Percentiles rank a stretch among this genome's conserved stretches.
Conservation (phyloP, 2,797 vertebrate species). For the Rhincodon typus region DNA sequence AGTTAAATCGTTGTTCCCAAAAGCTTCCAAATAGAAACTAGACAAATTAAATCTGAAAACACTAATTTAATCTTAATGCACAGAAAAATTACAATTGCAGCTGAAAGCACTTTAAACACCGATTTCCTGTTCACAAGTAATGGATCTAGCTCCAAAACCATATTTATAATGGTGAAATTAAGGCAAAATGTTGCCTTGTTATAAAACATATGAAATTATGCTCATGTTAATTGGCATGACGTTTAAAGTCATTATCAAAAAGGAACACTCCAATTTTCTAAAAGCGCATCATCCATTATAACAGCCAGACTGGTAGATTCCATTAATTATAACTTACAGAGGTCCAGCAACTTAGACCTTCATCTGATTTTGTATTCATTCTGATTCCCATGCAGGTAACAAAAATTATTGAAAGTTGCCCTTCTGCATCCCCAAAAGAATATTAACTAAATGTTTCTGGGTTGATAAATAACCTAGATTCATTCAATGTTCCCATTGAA, state of each 20-base stretch:
- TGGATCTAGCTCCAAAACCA: background rate
- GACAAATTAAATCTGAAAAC: background rate
- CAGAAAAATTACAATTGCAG: background rate
- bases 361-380: background rate
- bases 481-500: background rate
- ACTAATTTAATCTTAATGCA: background rate
- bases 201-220: background rate
- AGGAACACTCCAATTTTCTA: background rate
- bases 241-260: background rate
- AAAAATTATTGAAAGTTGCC: background rate
- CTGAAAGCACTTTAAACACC: background rate
- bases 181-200: background rate
- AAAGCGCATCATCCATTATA: background rate
- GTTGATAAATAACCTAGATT: background rate
- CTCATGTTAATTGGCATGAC: background rate
- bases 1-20: background rate
- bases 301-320: background rate
- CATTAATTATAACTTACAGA: background rate
- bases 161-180: background rate
- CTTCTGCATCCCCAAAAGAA: background rate
- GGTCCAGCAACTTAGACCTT: background rate
- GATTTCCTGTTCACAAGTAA: background rate
- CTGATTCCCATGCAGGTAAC: background rate
- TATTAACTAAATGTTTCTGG: too few species aligned
- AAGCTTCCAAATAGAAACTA: background rate